Evolutionary conservation across 2,888 invertebrate species (phyloP).

Genomic region (Meganola albula): DNA sequence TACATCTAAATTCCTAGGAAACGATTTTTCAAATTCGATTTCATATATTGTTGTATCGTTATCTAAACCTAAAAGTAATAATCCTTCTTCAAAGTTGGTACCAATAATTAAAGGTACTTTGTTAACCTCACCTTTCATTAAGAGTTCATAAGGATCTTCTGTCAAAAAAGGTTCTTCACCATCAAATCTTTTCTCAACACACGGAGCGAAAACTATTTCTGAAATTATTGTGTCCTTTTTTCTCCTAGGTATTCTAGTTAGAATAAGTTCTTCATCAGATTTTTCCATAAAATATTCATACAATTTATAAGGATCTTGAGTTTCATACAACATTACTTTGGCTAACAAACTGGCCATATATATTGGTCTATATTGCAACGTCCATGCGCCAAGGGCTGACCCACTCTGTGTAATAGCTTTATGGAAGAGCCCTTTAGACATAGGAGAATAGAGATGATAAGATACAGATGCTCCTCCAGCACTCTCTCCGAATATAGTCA

Average conservation of each 20-base stretch:
- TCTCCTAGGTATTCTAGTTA: slow-evolving; percentile 47
- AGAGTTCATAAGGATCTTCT: slow-evolving; percentile 42
- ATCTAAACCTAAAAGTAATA: slow-evolving; percentile 44
- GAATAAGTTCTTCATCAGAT: slow-evolving; percentile 44
- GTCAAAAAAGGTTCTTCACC: slow-evolving; percentile 56
- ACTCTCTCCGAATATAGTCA: slow-evolving; percentile 62
- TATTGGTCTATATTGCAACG: slow-evolving; percentile 49
- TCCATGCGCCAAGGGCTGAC: slow-evolving; percentile 52
- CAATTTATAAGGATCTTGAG: slow-evolving; percentile 45
- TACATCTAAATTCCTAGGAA: slow-evolving; percentile 54
- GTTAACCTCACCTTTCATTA: slow-evolving; percentile 44
- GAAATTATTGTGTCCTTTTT: slow-evolving; percentile 42
- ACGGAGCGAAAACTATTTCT: slow-evolving; percentile 52
- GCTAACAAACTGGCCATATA: slow-evolving; percentile 50
- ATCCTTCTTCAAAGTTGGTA: slow-evolving; percentile 48
- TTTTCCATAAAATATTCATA: slow-evolving; percentile 47
- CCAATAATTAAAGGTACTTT: slow-evolving; percentile 62
- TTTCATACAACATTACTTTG: slow-evolving; percentile 44
- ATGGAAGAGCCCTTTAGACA: slow-evolving; percentile 59
- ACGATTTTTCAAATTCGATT: slow-evolving; percentile 41
- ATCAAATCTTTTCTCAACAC: slow-evolving; percentile 47
- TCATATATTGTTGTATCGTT: slow-evolving; percentile 39
- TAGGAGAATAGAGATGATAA: slow-evolving; percentile 51
- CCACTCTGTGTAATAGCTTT: slow-evolving; percentile 62
- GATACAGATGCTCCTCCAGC: slow-evolving; percentile 59